Percentiles rank a stretch among this genome's conserved stretches.
phyloP scores from a whole-genome alignment of 2,888 invertebrate species.

The Polylopha cassiicola region DNA sequence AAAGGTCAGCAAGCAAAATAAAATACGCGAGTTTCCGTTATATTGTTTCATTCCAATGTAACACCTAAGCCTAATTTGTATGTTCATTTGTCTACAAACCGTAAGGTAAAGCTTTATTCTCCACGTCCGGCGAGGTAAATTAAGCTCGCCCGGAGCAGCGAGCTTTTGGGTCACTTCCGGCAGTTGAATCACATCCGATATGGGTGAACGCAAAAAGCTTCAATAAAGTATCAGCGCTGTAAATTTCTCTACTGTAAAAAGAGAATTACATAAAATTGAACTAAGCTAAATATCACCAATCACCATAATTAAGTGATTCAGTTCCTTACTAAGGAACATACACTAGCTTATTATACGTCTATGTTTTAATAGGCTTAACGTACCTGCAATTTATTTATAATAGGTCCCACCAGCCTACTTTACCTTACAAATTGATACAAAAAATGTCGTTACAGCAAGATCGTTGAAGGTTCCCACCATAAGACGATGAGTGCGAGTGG shows the following conservation, averaged over 20 bases:
- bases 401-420: conserved; percentile 1
- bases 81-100: no score
- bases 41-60: no score
- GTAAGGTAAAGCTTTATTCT: no score
- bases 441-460: conserved; percentile 17
- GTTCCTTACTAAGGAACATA: no score
- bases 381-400: conserved; percentile 10
- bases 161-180: conserved; percentile 66
- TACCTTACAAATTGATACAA: conserved; percentile 13
- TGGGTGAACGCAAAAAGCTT: neutral
- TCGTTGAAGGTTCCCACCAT: conserved; percentile 38
- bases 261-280: neutral
- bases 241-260: no score
- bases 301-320: no score
- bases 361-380: no score
- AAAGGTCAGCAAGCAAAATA: no score
- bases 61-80: no score
- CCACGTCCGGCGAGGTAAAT: conserved; percentile 4
- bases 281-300: neutral
- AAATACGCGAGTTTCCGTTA: no score
- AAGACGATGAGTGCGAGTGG: conserved; percentile 42
- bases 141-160: conserved; percentile 28
- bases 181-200: conserved; percentile 15
- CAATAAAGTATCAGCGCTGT: conserved; percentile 9
- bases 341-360: no score